Evolutionary conservation across 2,797 vertebrate genomes (phyloP).

Genomic region (Pelochelys cantorii): DNA sequence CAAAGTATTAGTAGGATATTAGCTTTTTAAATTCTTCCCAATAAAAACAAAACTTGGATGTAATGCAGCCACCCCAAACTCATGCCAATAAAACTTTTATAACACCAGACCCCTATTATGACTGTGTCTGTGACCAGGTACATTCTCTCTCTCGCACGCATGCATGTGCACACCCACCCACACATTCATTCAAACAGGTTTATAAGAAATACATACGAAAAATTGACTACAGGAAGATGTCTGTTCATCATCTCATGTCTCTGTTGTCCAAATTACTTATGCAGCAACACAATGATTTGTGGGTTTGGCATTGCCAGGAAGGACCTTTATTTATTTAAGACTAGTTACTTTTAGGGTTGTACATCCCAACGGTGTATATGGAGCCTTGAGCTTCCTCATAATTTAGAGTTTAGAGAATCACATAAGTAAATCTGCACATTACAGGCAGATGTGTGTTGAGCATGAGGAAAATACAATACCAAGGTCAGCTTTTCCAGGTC

Average conservation of each 20-base stretch:
- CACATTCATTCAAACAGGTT: background rate
- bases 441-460: constrained; percentile 7
- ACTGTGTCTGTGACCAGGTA: fast-evolving
- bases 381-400: constrained; percentile 1
- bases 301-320: background rate
- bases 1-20: background rate
- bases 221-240: background rate
- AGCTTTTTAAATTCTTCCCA: background rate
- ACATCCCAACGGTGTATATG: background rate
- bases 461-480: constrained; percentile 24
- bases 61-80: fast-evolving
- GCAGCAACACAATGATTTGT: constrained; percentile 9
- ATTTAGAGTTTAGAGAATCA: constrained; percentile 11
- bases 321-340: background rate
- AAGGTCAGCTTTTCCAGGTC: constrained; percentile 59
- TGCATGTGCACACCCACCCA: background rate
- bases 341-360: background rate
- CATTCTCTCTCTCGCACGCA: background rate
- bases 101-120: background rate
- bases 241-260: background rate
- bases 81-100: background rate
- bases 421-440: constrained; percentile 13
- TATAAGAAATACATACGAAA: background rate
- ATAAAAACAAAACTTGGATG: background rate
- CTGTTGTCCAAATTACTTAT: background rate